Evolutionary conservation across 2,888 invertebrate genomes (phyloP).

Genomic region (Pocota personata): DNA sequence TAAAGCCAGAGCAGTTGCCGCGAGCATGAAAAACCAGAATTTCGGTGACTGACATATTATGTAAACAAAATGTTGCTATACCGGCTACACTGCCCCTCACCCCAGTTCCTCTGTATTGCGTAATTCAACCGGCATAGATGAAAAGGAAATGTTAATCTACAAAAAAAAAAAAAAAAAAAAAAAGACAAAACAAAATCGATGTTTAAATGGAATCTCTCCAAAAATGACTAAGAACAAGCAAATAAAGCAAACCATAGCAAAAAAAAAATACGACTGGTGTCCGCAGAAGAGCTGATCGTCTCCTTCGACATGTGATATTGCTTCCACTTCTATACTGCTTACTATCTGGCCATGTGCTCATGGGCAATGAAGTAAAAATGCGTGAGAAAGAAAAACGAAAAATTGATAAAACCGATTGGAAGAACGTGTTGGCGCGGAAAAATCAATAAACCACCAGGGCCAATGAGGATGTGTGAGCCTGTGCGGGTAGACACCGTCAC

Average conservation of each 20-base stretch:
- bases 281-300: conserved; percentile 40
- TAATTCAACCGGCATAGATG: conserved; percentile 18
- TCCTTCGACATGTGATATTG: conserved; percentile 7
- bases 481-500: conserved; percentile 16
- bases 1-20: not conserved
- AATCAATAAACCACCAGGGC: conserved; percentile 63
- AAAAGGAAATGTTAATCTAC: not conserved
- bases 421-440: conserved; percentile 44
- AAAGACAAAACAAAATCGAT: conserved; percentile 38
- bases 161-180: conserved; percentile 10
- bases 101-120: not conserved
- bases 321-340: not conserved
- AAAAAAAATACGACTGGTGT: conserved; percentile 22
- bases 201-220: not conserved
- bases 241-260: conserved; percentile 61
- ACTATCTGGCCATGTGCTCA: conserved; percentile 37
- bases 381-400: conserved; percentile 35
- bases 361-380: conserved; percentile 37
- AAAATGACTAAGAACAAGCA: conserved; percentile 30
- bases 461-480: conserved; percentile 10
- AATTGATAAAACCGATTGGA: conserved; percentile 1
- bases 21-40: not conserved
- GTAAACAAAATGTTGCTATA: conserved; percentile 20
- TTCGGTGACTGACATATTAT: not conserved
- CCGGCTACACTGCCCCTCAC: not conserved